phyloP scores from a whole-genome alignment of 2,888 invertebrate genomes.

The Mylabris sibirica region DNA sequence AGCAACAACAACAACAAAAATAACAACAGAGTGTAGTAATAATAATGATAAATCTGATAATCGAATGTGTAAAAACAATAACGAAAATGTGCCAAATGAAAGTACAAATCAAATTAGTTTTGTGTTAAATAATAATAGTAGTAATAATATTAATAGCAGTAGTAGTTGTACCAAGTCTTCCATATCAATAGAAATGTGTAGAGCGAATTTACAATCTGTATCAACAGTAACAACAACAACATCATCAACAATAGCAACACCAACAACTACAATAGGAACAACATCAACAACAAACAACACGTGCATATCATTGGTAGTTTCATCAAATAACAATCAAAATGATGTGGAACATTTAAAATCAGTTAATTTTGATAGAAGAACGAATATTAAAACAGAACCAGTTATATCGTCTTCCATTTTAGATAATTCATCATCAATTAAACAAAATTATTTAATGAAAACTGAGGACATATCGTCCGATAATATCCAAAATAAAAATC shows the following conservation, averaged over 20 bases:
- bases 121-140: constrained; percentile 11
- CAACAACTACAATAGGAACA: background rate
- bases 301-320: constrained; percentile 58
- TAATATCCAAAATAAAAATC: constrained; percentile 28
- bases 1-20: constrained; percentile 21
- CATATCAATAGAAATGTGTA: constrained; percentile 56
- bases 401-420: constrained; percentile 56
- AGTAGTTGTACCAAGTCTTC: constrained; percentile 56
- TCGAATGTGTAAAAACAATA: constrained; percentile 46
- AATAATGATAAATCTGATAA: constrained; percentile 41
- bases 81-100: constrained; percentile 55
- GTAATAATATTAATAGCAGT: constrained; percentile 37
- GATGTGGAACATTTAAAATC: constrained; percentile 39
- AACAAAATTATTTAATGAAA: constrained; percentile 42
- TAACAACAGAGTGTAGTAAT: constrained; percentile 38
- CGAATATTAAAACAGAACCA: constrained; percentile 48
- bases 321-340: constrained; percentile 43
- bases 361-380: constrained; percentile 55
- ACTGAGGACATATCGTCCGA: constrained; percentile 37
- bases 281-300: constrained; percentile 37
- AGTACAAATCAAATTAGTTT: constrained; percentile 55
- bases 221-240: background rate
- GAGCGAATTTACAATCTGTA: constrained; percentile 49
- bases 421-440: constrained; percentile 48
- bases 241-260: too few species aligned